phyloP scores from a whole-genome alignment of 2,113 vertebrate species.

The Delphinapterus leucas region DNA sequence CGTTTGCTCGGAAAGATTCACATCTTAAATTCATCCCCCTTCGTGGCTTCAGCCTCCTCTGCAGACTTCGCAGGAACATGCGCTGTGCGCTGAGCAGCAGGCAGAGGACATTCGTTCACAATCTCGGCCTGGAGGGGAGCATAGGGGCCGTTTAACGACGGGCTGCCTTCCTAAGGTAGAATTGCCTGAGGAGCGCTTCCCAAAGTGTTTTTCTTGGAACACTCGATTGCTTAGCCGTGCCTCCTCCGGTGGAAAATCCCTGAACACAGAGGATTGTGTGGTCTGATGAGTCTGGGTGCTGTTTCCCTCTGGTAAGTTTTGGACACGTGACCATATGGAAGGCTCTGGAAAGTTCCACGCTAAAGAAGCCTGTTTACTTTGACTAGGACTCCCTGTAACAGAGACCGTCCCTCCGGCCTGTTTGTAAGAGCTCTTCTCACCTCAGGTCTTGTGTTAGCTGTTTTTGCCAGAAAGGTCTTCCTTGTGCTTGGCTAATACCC shows the following conservation, averaged over 20 bases:
- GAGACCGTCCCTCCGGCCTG: neutral
- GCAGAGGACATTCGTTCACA: neutral
- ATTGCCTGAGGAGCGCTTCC: neutral
- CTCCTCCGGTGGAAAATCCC: neutral
- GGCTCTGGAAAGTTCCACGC: conserved; percentile 56
- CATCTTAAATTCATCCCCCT: accelerated
- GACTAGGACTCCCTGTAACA: neutral
- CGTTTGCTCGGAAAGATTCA: accelerated
- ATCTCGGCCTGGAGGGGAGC: neutral
- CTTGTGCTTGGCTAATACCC: neutral
- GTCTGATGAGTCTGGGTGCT: neutral
- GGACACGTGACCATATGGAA: neutral
- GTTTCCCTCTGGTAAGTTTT: neutral
- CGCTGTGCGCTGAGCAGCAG: neutral
- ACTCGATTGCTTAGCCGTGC: neutral
- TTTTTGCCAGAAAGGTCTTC: neutral
- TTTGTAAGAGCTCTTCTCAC: neutral
- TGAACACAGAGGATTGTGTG: neutral
- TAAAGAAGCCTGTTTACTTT: neutral
- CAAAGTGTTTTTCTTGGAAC: neutral
- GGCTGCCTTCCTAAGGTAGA: neutral
- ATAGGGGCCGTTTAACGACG: no score
- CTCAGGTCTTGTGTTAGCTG: neutral
- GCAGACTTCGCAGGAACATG: accelerated
- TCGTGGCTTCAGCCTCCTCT: neutral